Percentiles rank a stretch among this genome's conserved stretches.
phyloP scores from a whole-genome alignment of 2,113 vertebrate species.

The Thomomys bottae region DNA sequence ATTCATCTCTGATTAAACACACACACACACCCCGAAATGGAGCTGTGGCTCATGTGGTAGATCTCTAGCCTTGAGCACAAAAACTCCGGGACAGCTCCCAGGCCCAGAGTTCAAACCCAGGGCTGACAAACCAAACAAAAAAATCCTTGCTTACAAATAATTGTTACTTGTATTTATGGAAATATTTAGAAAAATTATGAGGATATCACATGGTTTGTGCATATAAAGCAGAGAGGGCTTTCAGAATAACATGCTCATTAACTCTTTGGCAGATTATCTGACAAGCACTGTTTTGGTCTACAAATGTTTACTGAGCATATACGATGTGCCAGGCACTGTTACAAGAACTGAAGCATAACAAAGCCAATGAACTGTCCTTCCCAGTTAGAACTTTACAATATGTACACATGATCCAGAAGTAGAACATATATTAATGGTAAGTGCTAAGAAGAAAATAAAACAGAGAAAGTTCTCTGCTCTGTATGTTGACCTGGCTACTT shows the following conservation, averaged over 20 bases:
- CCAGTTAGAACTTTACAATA: not conserved
- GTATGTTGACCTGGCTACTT: not conserved
- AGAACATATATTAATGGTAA: not conserved
- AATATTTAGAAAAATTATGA: conserved; percentile 11
- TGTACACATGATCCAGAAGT: conserved; percentile 1
- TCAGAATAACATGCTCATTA: not conserved
- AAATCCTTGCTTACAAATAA: not conserved
- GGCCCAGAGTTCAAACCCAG: too few relatives aligned
- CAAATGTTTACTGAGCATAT: conserved; percentile 26
- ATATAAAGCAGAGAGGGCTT: not conserved
- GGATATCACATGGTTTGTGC: not conserved
- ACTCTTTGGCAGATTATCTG: not conserved
- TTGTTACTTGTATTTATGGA: not conserved
- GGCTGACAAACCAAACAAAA: not conserved
- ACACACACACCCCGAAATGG: not conserved
- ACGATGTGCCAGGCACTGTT: not conserved
- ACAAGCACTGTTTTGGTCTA: not conserved
- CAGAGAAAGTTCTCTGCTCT: not conserved
- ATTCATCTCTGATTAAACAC: too few relatives aligned
- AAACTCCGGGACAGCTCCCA: too few relatives aligned
- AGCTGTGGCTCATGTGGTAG: too few relatives aligned
- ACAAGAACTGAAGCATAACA: not conserved
- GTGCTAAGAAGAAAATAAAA: not conserved
- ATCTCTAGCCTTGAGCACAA: too few relatives aligned
- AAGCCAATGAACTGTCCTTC: not conserved